Percentiles rank a stretch among this genome's conserved stretches.
Conservation (phyloP, 2,888 invertebrate species). For the Leptopterna dolabrata region DNA sequence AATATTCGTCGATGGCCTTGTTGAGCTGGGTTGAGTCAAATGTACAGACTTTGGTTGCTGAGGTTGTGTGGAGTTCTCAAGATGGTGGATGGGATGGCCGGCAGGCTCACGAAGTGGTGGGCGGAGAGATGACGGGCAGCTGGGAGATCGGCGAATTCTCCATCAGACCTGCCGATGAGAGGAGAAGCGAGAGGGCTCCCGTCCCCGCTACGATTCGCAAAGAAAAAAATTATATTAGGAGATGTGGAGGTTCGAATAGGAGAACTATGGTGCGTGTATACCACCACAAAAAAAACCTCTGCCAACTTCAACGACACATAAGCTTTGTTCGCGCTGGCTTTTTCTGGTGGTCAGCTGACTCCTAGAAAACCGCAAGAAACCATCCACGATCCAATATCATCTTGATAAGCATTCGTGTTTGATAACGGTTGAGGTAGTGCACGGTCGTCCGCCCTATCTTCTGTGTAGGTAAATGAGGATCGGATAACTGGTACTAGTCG, state of each 20-base stretch:
- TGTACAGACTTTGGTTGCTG: not conserved
- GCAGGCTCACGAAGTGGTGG: not conserved
- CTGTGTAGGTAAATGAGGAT: no score
- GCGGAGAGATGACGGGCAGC: slow-evolving; percentile 1
- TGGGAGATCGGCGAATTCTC: not conserved
- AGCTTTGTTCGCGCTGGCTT: no score
- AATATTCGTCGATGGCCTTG: not conserved
- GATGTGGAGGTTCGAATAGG: not conserved
- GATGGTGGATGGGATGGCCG: not conserved
- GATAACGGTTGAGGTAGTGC: no score
- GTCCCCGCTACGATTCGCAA: not conserved
- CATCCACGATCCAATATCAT: no score
- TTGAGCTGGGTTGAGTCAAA: not conserved
- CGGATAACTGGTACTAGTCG: no score
- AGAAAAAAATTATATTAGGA: not conserved
- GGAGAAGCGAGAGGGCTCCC: slow-evolving; percentile 18
- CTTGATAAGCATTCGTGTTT: no score
- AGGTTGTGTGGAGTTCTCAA: not conserved
- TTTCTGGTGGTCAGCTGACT: no score
- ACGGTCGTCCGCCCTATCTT: no score
- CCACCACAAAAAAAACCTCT: no score
- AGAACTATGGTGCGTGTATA: not conserved
- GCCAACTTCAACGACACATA: no score
- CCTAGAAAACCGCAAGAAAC: no score
- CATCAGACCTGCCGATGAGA: slow-evolving; percentile 29